These are phyloP conservation scores for Belgica antarctica DNA, from an alignment of 2,888 invertebrate species.

Conservation along the genomic window DNA sequence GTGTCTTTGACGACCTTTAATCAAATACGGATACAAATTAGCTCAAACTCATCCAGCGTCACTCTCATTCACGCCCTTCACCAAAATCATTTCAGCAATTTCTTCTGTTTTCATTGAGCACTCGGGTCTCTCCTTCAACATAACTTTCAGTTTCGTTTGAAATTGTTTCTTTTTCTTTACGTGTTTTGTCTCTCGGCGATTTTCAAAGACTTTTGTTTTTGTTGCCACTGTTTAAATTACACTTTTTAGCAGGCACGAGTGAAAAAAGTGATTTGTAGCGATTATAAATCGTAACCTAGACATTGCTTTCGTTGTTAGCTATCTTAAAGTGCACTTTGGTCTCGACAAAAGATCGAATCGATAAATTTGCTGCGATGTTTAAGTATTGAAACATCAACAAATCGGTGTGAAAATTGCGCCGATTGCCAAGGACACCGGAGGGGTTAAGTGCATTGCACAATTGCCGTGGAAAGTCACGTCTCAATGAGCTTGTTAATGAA, in stretches of 20 bases:
- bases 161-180: no score
- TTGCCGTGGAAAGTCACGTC: background rate
- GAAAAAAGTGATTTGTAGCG: constrained; percentile 5
- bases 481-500: constrained; percentile 8
- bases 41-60: no score
- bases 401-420: background rate
- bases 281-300: background rate
- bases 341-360: no score
- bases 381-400: constrained; percentile 1
- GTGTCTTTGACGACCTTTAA: no score
- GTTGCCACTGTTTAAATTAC: constrained; percentile 24
- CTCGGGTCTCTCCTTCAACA: background rate
- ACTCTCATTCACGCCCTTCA: no score
- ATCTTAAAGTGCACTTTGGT: background rate
- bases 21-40: no score
- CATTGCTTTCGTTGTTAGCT: background rate
- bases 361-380: background rate
- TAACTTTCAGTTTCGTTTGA: constrained; percentile 18
- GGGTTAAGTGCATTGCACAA: background rate
- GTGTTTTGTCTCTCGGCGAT: background rate
- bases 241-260: background rate
- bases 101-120: background rate
- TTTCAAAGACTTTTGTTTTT: constrained; percentile 14
- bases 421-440: background rate
- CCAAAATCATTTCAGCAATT: no score